Base-by-base conservation (phyloP, 2,888 invertebrate genomes). In the Clanis bilineata region DNA sequence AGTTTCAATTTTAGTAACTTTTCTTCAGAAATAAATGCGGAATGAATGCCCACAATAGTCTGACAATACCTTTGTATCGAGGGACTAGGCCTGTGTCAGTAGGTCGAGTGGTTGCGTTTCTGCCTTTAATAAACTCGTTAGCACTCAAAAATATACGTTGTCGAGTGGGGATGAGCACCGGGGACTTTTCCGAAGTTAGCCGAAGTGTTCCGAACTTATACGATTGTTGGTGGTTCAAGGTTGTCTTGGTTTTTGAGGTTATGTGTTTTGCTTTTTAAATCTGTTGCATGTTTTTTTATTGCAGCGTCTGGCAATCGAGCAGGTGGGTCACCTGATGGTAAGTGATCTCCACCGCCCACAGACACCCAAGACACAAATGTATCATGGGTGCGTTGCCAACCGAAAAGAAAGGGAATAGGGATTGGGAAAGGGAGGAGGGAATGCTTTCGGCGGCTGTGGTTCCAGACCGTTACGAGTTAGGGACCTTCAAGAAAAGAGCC, bases 41-140 rank as follows among this genome's bases (percentile, higher is more conserved):
- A 41, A 18, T 41, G 41, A 41, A 41, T 41, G 41, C 41, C 18
- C 41, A 41, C 44, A 44, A 23, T 44, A 22, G 21, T 22, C 22
- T 23, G 18, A 18, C 55, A 36, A 22, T 18, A 7, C 12, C 36
- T 36, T 36, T 36, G 36, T 36, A 36, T 36, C 12, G 36, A 36
- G 36, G 36, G 21, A 36, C 55, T 39, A 55, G 55, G 56, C 25
- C 28, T 23, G 21, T 15, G 56, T 57, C 28, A 57, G n/a, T 57
- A 43, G 56, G 56, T 57, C 56, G 56, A 57, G 56, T 12, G 28
- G 15, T 1, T 38, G 38, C 10, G 10, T n/a, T 55, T 25, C 28
- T 43, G 43, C 43, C 15, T 51, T 51, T 44, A 22, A 44, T 44
- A 51, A 51, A 51, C 51, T 51, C 51, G 51, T 51, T 51, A 51